A percentile compares a stretch with the other conserved stretches of the same genome.
phyloP scores from a whole-genome alignment of 2,888 invertebrate genomes.

The Rapana venosa region DNA sequence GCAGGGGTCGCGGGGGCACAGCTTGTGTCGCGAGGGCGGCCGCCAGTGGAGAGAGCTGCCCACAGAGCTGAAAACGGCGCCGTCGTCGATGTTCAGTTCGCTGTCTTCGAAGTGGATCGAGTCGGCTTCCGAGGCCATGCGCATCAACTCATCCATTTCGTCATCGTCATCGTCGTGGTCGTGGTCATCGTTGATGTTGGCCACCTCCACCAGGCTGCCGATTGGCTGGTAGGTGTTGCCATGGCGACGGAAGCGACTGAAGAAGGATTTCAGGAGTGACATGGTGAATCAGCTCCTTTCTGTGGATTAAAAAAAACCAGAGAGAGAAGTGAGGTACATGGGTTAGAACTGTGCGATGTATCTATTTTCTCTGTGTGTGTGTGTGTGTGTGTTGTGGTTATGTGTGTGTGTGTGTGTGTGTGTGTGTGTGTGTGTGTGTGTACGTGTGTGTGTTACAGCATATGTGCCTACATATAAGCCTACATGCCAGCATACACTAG shows the following conservation, averaged over 20 bases:
- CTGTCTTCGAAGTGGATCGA: not conserved
- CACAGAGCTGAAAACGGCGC: not conserved
- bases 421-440: constrained; percentile 9
- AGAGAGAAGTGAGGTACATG: not conserved
- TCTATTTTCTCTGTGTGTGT: not conserved
- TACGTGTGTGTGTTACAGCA: not conserved
- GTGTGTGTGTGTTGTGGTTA: not conserved
- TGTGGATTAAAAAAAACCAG: not conserved
- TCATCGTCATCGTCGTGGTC: constrained; percentile 1
- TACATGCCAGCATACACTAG: not conserved
- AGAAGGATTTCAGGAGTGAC: constrained; percentile 25
- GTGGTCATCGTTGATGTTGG: not conserved
- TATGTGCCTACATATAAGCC: not conserved
- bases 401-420: not conserved
- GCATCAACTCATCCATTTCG: constrained; percentile 32
- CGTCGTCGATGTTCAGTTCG: not conserved
- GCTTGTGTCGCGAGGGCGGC: not conserved
- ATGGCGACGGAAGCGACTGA: not conserved
- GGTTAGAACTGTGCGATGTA: not conserved
- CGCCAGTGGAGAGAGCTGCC: not conserved
- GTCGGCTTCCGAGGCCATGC: constrained; percentile 31
- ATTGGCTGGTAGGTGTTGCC: not conserved
- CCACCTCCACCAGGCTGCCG: not conserved
- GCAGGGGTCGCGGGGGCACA: constrained; percentile 23
- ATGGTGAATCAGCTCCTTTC: constrained; percentile 13